phyloP scores from a whole-genome alignment of 2,888 invertebrate species.

The Candidula unifasciata region DNA sequence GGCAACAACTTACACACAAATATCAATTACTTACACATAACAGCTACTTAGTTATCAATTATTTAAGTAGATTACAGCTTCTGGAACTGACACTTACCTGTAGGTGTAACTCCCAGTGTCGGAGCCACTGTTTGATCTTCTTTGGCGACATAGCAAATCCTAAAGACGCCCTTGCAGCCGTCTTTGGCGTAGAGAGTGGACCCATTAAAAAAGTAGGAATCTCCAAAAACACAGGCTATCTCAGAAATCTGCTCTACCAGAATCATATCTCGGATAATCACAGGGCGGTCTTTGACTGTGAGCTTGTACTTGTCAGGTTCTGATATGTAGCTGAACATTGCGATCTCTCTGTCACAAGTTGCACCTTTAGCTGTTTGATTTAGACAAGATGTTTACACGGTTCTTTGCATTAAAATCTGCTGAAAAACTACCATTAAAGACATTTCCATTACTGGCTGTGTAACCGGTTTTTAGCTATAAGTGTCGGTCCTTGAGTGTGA shows the following conservation, averaged over 20 bases:
- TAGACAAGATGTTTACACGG: no score
- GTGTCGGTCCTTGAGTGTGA: no score
- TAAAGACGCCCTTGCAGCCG: slow-evolving; percentile 4
- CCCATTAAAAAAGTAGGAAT: neutral
- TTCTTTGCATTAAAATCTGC: no score
- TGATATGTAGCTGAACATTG: neutral
- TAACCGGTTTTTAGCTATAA: no score
- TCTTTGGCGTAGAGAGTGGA: neutral
- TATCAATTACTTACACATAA: no score
- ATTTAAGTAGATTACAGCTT: no score
- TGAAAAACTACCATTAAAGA: no score
- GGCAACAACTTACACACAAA: no score
- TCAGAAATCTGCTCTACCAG: slow-evolving; percentile 9
- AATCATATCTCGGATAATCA: neutral
- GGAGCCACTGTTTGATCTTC: neutral
- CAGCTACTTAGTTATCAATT: no score
- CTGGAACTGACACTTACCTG: no score
- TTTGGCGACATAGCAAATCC: neutral
- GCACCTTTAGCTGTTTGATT: neutral
- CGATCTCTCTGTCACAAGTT: neutral
- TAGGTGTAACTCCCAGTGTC: neutral
- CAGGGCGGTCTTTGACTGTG: neutral
- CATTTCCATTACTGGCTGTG: no score
- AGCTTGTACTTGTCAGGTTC: neutral
- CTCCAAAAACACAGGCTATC: neutral